phyloP scores from a whole-genome alignment of 2,797 vertebrate species.

The Pelochelys cantorii region DNA sequence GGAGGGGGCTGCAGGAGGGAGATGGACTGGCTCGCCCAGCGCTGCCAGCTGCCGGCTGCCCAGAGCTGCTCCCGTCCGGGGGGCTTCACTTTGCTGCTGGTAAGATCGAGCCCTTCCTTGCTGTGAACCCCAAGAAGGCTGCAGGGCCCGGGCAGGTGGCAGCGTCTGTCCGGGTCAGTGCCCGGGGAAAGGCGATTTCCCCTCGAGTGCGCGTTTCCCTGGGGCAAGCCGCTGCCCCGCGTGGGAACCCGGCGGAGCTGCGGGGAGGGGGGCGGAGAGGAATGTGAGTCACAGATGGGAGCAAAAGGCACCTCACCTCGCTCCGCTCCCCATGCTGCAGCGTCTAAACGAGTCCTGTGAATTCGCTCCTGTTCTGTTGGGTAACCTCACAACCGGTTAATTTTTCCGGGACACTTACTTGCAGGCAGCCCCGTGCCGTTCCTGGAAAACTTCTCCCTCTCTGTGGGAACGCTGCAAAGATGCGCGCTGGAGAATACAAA shows the following conservation, averaged over 20 bases:
- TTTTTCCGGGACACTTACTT: not conserved
- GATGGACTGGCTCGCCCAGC: slow-evolving; percentile 64
- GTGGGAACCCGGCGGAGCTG: no score
- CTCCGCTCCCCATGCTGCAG: not conserved
- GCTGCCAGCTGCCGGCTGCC: slow-evolving; percentile 15
- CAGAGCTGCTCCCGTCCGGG: slow-evolving; percentile 37
- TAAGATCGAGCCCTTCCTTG: slow-evolving; percentile 14
- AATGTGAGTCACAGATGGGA: not conserved
- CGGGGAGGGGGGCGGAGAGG: no score
- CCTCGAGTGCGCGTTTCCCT: not conserved
- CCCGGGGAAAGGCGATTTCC: not conserved
- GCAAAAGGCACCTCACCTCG: not conserved
- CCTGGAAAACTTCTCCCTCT: not conserved
- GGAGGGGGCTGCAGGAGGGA: not conserved
- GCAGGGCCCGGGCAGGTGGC: not conserved
- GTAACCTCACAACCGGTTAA: not conserved
- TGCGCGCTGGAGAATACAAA: not conserved
- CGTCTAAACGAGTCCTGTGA: not conserved
- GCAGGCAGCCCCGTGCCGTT: not conserved
- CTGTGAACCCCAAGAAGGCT: not conserved
- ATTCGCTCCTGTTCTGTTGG: not conserved
- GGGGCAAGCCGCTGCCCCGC: not conserved
- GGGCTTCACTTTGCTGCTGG: slow-evolving; percentile 59
- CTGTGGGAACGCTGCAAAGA: not conserved
- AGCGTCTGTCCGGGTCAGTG: not conserved